Evolutionary conservation across 2,888 invertebrate genomes (phyloP), one percentile per base, ranked within the genome.

Genomic region (Caenorhabditis plicata): DNA sequence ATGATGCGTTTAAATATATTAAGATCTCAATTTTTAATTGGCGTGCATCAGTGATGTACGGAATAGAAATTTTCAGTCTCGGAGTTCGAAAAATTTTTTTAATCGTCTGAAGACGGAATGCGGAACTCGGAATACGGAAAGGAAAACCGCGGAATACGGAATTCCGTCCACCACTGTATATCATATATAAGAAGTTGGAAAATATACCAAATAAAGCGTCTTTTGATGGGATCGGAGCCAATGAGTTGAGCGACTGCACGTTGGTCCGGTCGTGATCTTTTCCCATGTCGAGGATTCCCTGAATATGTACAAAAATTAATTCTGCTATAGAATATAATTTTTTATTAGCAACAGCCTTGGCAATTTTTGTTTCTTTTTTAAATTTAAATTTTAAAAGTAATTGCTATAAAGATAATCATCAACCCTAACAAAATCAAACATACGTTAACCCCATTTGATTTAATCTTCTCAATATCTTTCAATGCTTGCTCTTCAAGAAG

Each of bases 141-240:
- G n/a, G n/a, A n/a, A n/a, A n/a, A n/a, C n/a, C n/a, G n/a, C n/a
- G n/a, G n/a, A n/a, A n/a, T n/a, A n/a, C n/a, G n/a, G n/a, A n/a
- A n/a, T n/a, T n/a, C n/a, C n/a, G n/a, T n/a, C n/a, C n/a, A n/a
- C n/a, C n/a, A n/a, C n/a, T n/a, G n/a, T n/a, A n/a, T n/a, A n/a
- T n/a, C n/a, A n/a, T n/a, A n/a, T n/a, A n/a, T n/a, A n/a, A n/a
- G n/a, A n/a, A n/a, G n/a, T n/a, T n/a, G n/a, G n/a, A n/a, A n/a
- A n/a, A n/a, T n/a, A n/a, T n/a, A n/a, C n/a, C n/a, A 75, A 85
- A 85, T 17, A 85, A 77, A 22, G 83, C 83, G 43, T 83, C 82
- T 46, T 82, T 79, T 9, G 78, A 77, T 2, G 85, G 85, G 3
- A 81, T 71, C 5, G 84, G 84, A 23, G 84, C 84, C 49, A 85